A percentile compares a stretch with the other conserved stretches of the same genome.
Evolutionary conservation across 2,113 vertebrate genomes (phyloP).

Genomic region (Mus spicilegus): DNA sequence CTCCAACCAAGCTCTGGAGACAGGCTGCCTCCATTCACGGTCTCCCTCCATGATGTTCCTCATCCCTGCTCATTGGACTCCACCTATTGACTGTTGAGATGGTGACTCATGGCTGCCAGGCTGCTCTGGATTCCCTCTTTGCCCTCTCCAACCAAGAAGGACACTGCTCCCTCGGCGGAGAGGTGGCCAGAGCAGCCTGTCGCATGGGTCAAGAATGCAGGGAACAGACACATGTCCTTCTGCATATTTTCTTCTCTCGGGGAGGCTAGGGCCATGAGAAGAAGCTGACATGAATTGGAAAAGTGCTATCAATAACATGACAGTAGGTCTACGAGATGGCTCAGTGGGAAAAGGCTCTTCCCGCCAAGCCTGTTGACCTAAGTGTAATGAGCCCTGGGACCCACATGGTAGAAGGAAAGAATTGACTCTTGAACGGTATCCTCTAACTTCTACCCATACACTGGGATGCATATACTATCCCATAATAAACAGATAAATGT

Average conservation of each 20-base stretch:
- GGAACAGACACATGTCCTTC: background rate
- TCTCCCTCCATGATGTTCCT: fast-evolving
- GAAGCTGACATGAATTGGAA: background rate
- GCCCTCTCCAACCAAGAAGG: background rate
- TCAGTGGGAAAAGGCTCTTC: background rate
- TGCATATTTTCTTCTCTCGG: background rate
- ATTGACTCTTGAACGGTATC: background rate
- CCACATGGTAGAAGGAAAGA: background rate
- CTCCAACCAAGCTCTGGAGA: background rate
- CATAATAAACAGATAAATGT: background rate
- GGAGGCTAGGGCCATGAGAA: no score
- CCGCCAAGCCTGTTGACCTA: no score
- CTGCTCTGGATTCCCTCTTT: background rate
- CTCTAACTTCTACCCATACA: background rate
- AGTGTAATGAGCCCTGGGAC: no score
- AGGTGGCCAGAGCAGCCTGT: background rate
- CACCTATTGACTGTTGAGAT: background rate
- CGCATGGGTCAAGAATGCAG: background rate
- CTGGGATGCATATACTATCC: background rate
- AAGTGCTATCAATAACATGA: background rate
- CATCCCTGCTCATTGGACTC: background rate
- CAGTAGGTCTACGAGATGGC: background rate
- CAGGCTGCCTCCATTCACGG: background rate
- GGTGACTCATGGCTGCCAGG: background rate
- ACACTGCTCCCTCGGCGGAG: background rate